phyloP scores from a whole-genome alignment of 2,888 invertebrate genomes.

The Antheraea yamamai region DNA sequence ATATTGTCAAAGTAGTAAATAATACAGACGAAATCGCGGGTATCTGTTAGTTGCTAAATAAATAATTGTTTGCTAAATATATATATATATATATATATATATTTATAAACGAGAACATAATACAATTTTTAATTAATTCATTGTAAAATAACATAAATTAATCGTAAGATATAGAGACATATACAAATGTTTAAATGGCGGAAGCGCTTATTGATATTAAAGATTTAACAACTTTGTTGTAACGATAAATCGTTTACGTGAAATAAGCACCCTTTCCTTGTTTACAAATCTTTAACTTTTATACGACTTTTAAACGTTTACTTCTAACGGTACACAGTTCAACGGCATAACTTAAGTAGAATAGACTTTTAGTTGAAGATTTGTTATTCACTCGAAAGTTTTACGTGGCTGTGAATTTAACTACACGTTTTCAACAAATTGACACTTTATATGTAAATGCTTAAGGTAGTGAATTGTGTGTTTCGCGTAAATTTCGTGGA shows the following conservation, averaged over 20 bases:
- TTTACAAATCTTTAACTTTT: constrained; percentile 67
- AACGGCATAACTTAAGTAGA: constrained; percentile 71
- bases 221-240: background rate
- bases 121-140: too few species aligned
- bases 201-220: background rate
- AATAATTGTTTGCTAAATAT: too few species aligned
- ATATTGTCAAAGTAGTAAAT: too few species aligned
- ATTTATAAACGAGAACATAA: too few species aligned
- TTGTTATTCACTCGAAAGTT: constrained; percentile 81
- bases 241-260: background rate
- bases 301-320: constrained; percentile 55
- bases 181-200: background rate
- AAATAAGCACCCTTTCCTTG: constrained; percentile 47
- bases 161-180: background rate
- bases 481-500: constrained; percentile 36
- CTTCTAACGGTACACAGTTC: constrained; percentile 74
- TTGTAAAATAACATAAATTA: too few species aligned
- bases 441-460: constrained; percentile 38
- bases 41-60: too few species aligned
- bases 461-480: constrained; percentile 54
- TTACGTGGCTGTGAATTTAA: constrained; percentile 80
- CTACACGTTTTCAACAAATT: constrained; percentile 38
- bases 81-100: too few species aligned
- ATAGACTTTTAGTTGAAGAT: constrained; percentile 77
- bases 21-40: too few species aligned